A percentile compares a stretch with the other conserved stretches of the same genome.
phyloP scores from a whole-genome alignment of 2,888 invertebrate species.

The Xanthorhoe designata region DNA sequence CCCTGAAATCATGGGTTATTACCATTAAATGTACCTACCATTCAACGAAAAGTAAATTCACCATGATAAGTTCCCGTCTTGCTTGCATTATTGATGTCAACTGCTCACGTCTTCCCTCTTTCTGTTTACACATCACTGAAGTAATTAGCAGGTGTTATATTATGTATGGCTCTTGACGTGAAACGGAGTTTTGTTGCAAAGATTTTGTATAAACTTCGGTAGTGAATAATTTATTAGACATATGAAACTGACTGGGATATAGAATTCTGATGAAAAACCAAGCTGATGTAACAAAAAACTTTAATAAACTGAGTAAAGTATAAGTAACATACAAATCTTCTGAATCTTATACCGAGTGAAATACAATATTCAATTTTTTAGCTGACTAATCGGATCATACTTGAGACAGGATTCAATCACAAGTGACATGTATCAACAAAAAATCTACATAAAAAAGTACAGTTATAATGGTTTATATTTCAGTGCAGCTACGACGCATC shows the following conservation, averaged over 20 bases:
- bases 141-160: slow-evolving; percentile 56
- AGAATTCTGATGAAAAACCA: not conserved
- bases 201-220: not conserved
- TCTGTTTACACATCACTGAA: slow-evolving; percentile 52
- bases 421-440: no score
- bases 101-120: slow-evolving; percentile 56
- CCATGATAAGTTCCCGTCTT: slow-evolving; percentile 23
- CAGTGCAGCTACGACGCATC: not conserved
- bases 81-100: slow-evolving; percentile 56
- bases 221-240: not conserved
- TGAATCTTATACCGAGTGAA: no score
- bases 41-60: slow-evolving; percentile 13
- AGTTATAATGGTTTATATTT: not conserved
- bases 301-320: no score
- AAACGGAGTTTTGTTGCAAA: slow-evolving; percentile 14
- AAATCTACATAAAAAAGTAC: not conserved
- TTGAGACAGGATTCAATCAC: no score
- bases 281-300: no score
- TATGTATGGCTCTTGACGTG: slow-evolving; percentile 49
- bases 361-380: no score
- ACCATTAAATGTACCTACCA: not conserved
- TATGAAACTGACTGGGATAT: not conserved
- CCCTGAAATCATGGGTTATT: no score
- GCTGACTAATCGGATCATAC: no score
- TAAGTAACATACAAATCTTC: no score